phyloP scores from a whole-genome alignment of 2,113 vertebrate genomes.

The Brienomyrus brachyistius region DNA sequence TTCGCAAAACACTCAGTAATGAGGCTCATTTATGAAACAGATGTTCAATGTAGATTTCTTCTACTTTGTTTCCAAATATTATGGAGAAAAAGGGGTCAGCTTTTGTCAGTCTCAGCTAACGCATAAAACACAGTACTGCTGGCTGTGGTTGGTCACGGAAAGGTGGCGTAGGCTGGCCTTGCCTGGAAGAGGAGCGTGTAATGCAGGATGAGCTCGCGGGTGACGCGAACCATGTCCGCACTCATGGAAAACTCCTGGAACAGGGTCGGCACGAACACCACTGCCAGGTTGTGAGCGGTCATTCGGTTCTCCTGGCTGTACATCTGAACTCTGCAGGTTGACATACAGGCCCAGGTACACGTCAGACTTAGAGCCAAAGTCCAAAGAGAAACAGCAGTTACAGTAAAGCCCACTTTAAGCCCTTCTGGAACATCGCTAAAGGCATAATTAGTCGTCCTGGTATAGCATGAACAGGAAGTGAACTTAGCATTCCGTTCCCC shows the following conservation, averaged over 20 bases:
- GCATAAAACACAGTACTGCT: not conserved
- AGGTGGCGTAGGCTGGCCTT: not conserved
- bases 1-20: not conserved
- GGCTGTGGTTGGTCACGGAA: not conserved
- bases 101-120: no score
- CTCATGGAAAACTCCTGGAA: slow-evolving; percentile 52
- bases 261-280: slow-evolving; percentile 58
- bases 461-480: not conserved
- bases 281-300: slow-evolving; percentile 59
- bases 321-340: slow-evolving; percentile 52
- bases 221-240: slow-evolving; percentile 48
- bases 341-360: not conserved
- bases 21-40: not conserved
- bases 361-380: not conserved
- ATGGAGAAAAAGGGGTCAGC: not conserved
- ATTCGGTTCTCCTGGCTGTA: slow-evolving; percentile 60
- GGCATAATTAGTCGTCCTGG: not conserved
- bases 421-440: not conserved
- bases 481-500: not conserved
- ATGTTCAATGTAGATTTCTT: not conserved
- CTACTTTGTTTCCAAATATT: not conserved
- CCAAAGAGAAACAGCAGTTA: not conserved
- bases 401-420: not conserved
- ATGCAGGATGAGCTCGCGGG: slow-evolving; percentile 59
- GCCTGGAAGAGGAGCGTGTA: slow-evolving; percentile 57